A percentile compares a stretch with the other conserved stretches of the same genome.
These are phyloP conservation scores for Danio aesculapii DNA, from an alignment of 2,797 vertebrate genomes.

Conservation along the genomic window DNA sequence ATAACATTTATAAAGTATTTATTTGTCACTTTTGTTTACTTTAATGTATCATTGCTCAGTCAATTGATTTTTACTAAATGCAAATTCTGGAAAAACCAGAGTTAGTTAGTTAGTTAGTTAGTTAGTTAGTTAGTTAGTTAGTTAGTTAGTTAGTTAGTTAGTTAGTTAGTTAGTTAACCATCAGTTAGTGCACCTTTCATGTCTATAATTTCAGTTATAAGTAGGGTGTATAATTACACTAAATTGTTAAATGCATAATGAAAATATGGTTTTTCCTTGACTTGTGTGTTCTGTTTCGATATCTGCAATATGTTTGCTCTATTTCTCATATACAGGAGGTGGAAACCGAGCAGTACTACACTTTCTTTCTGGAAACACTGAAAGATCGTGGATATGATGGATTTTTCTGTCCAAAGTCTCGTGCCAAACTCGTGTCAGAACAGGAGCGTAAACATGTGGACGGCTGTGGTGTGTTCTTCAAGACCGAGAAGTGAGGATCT, in stretches of 20 bases:
- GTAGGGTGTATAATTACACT: not conserved
- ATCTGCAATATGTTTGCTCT: not conserved
- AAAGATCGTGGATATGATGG: slow-evolving; percentile 96
- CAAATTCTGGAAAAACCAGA: no score
- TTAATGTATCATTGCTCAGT: no score
- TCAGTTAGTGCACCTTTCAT: not conserved
- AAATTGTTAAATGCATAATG: not conserved
- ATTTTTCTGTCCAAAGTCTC: slow-evolving; percentile 98
- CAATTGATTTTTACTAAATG: no score
- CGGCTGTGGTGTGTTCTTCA: slow-evolving; percentile 98
- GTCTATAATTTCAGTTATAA: not conserved
- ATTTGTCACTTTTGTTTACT: no score
- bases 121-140: no score
- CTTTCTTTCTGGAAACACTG: slow-evolving; percentile 94
- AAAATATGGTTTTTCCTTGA: not conserved
- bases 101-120: no score
- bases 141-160: no score
- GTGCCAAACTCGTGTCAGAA: slow-evolving; percentile 98
- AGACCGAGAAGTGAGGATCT: slow-evolving; percentile 90
- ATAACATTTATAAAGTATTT: no score
- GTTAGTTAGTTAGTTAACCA: no score
- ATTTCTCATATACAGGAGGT: slow-evolving; percentile 85
- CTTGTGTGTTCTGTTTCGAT: not conserved
- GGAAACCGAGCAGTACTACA: slow-evolving; percentile 99
- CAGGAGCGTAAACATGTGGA: slow-evolving; percentile 98